Base-by-base conservation (phyloP, 2,797 vertebrate genomes). In the Cirrhinus molitorella region DNA sequence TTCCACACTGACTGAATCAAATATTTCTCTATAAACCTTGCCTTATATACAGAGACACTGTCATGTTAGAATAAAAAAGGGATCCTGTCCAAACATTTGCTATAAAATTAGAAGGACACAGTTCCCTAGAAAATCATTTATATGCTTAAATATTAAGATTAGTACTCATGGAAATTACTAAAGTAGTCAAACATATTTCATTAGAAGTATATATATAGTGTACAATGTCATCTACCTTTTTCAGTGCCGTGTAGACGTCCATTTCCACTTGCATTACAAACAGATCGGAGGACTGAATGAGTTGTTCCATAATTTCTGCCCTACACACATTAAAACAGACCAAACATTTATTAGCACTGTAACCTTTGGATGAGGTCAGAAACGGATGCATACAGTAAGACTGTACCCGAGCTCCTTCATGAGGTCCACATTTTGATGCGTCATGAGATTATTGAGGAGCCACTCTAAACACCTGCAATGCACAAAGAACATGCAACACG, bases 261-360 rank as follows among this genome's bases (percentile, higher is more conserved):
- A 99, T 99, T 88, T 99, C 98, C 85, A 99, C 98, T 93, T 99
- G 98, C 97, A 99, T 99, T 73, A 99, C 98, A 87, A 99, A 97
- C 65, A 99, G 94, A 88, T 99, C 98, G 0, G 97, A 97, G 0
- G 98, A 99, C 90, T 96, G 95, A 83, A 99, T 96, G 90, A 99
- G 95, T 89, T 96, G 96, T 66, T 96, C 96, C 96, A 99, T 99
- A 88, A 99, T 92, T 43, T 95, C 96, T 80, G 94, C 91, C 85
- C 98, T 99, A 90, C 89, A 88, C 37, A 77, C 14, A 84, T 13
- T 45, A 21, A 55, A 31, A 5, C 6, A 21, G 19, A 61, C 5
- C 19, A 49, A 83, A 65, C 31, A 45, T 37, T 59, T 19, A 21
- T 31, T 28, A 57, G 31, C 25, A 31, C 23, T 5, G 10, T 1